phyloP scores from a whole-genome alignment of 2,888 invertebrate species.

The Mythimna lalbum region DNA sequence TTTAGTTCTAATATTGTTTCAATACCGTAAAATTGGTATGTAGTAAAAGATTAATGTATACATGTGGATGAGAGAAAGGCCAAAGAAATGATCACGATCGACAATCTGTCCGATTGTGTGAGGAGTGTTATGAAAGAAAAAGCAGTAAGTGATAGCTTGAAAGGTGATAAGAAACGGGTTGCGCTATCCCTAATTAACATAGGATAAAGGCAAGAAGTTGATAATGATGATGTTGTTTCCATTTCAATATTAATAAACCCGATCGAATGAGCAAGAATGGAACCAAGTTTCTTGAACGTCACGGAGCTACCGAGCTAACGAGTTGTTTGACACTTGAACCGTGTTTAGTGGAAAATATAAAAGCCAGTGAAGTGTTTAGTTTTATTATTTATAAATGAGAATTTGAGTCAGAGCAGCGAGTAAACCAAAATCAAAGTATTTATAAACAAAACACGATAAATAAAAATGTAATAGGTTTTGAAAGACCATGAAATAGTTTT shows the following conservation, averaged over 20 bases:
- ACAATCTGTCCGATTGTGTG: too few species aligned
- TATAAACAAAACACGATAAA: background rate
- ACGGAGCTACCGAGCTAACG: background rate
- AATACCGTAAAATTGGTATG: too few species aligned
- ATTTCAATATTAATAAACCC: background rate
- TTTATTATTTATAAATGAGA: background rate
- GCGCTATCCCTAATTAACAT: too few species aligned
- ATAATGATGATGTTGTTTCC: too few species aligned
- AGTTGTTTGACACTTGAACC: background rate
- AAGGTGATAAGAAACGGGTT: too few species aligned
- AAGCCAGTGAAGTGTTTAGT: background rate
- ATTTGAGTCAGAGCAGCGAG: background rate
- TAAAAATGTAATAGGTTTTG: background rate
- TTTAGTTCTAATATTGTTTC: background rate
- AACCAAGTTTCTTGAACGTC: background rate
- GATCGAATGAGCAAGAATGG: background rate
- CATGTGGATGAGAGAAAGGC: too few species aligned
- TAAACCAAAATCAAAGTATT: background rate
- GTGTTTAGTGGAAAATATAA: constrained; percentile 1
- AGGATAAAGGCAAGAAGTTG: too few species aligned
- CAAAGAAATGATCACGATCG: too few species aligned
- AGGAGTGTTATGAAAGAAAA: too few species aligned
- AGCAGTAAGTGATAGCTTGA: too few species aligned
- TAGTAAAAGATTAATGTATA: too few species aligned
- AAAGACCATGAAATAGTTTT: background rate